Percentiles rank a stretch among this genome's conserved stretches.
These are phyloP conservation scores for Caenorhabditis imperialis DNA, from an alignment of 2,888 invertebrate species.

Conservation along the genomic window DNA sequence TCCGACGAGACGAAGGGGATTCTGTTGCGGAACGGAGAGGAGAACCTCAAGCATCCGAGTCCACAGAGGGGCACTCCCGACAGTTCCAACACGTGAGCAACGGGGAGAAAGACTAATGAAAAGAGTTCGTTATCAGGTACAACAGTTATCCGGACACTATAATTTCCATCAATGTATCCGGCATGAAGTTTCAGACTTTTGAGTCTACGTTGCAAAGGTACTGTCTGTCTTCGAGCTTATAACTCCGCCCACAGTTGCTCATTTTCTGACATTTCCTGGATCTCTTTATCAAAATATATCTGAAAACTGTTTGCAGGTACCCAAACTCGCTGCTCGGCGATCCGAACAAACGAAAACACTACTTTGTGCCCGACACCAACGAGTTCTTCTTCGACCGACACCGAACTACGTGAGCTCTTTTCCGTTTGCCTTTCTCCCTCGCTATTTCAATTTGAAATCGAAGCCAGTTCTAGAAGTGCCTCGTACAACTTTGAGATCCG, in stretches of 20 bases:
- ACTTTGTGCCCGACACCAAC: conserved; percentile 68
- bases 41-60: conserved; percentile 40
- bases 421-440: no score
- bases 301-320: conserved; percentile 62
- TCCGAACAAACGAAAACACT: conserved; percentile 67
- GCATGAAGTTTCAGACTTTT: conserved; percentile 75
- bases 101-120: no score
- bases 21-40: conserved; percentile 44
- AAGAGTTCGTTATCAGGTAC: no score
- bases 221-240: neutral
- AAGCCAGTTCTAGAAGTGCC: conserved; percentile 15
- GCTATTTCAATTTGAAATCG: neutral
- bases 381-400: conserved; percentile 78
- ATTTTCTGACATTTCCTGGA: no score
- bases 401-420: conserved; percentile 66
- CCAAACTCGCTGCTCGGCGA: conserved; percentile 76
- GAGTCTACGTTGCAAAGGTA: conserved; percentile 70
- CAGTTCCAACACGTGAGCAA: conserved; percentile 42
- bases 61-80: conserved; percentile 66
- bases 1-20: conserved; percentile 56
- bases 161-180: conserved; percentile 76
- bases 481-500: conserved; percentile 18
- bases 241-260: neutral
- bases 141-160: conserved; percentile 48
- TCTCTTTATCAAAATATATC: neutral